Percentiles rank a stretch among this genome's conserved stretches.
Conservation (phyloP, 2,797 vertebrate genomes). For the Todus mexicanus region DNA sequence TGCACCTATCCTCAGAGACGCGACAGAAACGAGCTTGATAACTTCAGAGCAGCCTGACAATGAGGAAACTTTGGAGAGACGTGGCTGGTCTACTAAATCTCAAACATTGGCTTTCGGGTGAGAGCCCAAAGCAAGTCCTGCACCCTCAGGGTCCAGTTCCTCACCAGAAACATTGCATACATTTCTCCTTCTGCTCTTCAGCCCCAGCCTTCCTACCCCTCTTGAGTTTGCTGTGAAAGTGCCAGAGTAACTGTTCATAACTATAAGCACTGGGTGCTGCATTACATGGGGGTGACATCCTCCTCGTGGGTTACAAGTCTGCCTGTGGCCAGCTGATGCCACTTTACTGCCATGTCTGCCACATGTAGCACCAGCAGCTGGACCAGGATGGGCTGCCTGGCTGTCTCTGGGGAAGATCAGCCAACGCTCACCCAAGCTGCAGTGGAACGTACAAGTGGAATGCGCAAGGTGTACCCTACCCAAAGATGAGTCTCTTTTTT, state of each 20-base stretch:
- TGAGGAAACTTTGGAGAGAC: background rate
- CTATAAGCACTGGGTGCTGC: background rate
- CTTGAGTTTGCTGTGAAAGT: background rate
- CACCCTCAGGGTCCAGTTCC: accelerated
- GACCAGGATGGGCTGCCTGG: background rate
- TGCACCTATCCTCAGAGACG: background rate
- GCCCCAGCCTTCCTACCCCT: background rate
- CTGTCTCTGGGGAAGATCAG: background rate
- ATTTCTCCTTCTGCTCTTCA: background rate
- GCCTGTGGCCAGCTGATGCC: background rate
- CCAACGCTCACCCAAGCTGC: background rate
- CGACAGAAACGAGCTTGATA: background rate
- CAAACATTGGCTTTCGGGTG: background rate
- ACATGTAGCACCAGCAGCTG: accelerated
- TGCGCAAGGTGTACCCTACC: background rate
- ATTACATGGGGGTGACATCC: accelerated
- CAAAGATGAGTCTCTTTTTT: background rate
- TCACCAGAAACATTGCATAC: background rate
- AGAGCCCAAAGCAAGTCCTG: background rate
- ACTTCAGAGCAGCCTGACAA: background rate
- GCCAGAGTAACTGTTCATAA: background rate
- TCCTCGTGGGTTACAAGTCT: background rate
- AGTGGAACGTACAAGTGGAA: background rate
- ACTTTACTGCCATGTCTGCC: background rate
- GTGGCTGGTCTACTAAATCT: background rate